Conservation (phyloP, 2,113 vertebrate species). For the Pygoscelis adeliae region DNA sequence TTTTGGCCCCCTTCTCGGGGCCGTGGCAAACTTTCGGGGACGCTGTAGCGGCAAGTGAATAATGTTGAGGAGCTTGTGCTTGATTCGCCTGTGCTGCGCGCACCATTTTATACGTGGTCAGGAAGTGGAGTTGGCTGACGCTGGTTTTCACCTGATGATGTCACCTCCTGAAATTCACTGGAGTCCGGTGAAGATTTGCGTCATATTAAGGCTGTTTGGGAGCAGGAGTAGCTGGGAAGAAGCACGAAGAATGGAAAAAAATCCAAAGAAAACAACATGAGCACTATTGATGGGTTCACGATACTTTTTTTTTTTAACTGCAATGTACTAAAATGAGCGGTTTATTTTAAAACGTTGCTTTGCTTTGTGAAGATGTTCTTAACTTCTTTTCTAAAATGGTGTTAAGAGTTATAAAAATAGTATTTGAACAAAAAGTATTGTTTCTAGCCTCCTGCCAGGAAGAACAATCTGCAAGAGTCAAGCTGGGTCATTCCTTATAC, state of each 20-base stretch:
- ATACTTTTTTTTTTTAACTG: neutral
- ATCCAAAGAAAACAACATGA: neutral
- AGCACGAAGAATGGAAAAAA: neutral
- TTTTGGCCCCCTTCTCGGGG: rapidly evolving
- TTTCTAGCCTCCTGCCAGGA: neutral
- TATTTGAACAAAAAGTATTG: neutral
- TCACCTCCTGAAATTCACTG: neutral
- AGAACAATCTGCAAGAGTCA: neutral
- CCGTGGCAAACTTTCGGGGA: neutral
- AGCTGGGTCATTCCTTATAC: neutral
- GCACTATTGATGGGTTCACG: rapidly evolving
- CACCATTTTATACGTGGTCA: conserved; percentile 1
- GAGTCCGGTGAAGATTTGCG: neutral
- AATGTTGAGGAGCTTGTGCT: neutral
- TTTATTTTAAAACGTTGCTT: neutral
- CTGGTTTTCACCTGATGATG: neutral
- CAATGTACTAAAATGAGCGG: rapidly evolving
- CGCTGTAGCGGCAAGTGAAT: neutral
- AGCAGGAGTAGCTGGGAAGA: neutral
- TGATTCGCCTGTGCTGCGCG: neutral
- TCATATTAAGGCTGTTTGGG: neutral
- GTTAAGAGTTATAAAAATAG: neutral
- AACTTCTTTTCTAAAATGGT: neutral
- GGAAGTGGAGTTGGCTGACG: conserved; percentile 11
- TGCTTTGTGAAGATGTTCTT: neutral